Conservation (phyloP, 2,888 invertebrate species). For the Alsophila aescularia region DNA sequence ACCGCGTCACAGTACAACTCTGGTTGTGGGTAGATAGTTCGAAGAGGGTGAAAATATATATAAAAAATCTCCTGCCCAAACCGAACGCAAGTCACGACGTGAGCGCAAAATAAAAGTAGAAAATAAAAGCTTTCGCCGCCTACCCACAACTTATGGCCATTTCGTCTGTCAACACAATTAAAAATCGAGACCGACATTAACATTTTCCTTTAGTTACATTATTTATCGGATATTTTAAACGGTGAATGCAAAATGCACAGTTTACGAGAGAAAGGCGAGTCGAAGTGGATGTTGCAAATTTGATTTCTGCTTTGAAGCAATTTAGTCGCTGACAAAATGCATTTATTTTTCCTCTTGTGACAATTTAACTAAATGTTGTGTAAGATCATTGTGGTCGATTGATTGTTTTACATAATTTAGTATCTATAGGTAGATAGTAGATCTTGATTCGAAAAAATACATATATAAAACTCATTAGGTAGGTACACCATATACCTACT, state of each 20-base stretch:
- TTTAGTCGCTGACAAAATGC: not conserved
- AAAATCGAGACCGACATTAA: not conserved
- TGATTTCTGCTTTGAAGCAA: slow-evolving; percentile 25
- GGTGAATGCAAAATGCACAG: slow-evolving; percentile 30
- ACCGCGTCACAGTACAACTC: no score
- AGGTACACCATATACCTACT: no score
- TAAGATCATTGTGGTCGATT: not conserved
- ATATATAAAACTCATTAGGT: no score
- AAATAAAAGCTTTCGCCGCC: no score
- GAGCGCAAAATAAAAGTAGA: not conserved
- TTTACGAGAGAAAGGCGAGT: slow-evolving; percentile 31
- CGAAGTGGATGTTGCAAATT: slow-evolving; percentile 16
- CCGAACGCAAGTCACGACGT: no score
- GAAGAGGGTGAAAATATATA: no score
- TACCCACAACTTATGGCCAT: no score
- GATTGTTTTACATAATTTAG: not conserved
- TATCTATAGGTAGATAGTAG: not conserved
- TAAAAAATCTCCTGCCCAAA: no score
- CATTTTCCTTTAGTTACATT: not conserved
- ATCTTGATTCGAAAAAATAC: no score
- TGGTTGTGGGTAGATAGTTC: no score
- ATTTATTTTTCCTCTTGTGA: not conserved
- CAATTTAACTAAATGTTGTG: not conserved
- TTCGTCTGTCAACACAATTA: not conserved
- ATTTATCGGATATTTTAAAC: slow-evolving; percentile 14